Conservation (phyloP, 92 coral and sea anemone species). For the Phymanthus crucifer region DNA sequence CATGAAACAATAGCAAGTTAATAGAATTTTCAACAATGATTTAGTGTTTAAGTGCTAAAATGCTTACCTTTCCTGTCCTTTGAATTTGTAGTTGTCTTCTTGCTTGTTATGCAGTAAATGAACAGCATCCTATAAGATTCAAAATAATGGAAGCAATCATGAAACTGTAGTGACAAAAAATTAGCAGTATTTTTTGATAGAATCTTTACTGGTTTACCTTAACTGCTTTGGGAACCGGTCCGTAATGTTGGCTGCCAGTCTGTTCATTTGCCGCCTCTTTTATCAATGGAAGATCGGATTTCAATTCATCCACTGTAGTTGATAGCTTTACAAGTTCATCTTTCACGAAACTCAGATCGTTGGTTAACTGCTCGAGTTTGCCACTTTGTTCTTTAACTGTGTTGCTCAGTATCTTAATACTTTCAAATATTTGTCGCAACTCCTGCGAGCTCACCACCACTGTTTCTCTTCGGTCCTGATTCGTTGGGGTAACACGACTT, state of each 20-base stretch:
- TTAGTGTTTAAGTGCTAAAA: neutral
- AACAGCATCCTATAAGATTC: neutral
- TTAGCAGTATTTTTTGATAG: neutral
- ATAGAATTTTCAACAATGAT: neutral
- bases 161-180: neutral
- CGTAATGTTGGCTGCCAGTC: slow-evolving; percentile 9
- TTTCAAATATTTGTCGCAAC: slow-evolving; percentile 6
- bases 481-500: neutral
- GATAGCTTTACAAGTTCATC: neutral
- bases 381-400: slow-evolving; percentile 5
- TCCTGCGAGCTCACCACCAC: slow-evolving; percentile 4
- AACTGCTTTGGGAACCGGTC: neutral
- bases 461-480: neutral
- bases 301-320: neutral
- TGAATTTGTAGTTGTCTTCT: slow-evolving; percentile 2
- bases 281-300: neutral
- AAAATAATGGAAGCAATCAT: neutral
- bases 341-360: slow-evolving; percentile 3
- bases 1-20: neutral
- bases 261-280: slow-evolving; percentile 4
- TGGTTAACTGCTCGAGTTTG: neutral
- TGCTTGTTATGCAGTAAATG: slow-evolving; percentile 3
- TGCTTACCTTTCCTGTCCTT: slow-evolving; percentile 5
- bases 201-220: neutral
- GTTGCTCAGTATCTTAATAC: neutral